Evolutionary conservation across 2,888 invertebrate species (phyloP).

Genomic region (Bellardia pandia): DNA sequence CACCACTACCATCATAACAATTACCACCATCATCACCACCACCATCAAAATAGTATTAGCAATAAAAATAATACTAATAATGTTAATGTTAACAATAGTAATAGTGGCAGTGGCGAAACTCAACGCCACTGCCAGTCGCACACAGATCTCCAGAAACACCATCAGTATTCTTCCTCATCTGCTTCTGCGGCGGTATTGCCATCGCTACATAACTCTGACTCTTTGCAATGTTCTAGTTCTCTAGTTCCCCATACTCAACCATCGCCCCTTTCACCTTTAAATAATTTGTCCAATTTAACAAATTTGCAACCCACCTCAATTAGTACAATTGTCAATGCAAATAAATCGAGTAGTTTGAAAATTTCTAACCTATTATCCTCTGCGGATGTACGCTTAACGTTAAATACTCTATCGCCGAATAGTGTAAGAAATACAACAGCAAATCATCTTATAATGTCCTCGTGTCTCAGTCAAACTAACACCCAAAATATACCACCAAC

Average conservation of each 20-base stretch:
- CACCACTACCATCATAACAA: constrained; percentile 75
- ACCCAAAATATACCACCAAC: neutral
- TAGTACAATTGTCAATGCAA: constrained; percentile 40
- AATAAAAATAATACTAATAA: constrained; percentile 23
- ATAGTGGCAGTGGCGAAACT: constrained; percentile 28
- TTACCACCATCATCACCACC: constrained; percentile 67
- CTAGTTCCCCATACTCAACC: constrained; percentile 3
- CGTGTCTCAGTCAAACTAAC: constrained; percentile 17
- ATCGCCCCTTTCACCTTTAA: constrained; percentile 53
- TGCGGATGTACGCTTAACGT: constrained; percentile 48
- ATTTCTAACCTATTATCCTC: constrained; percentile 60
- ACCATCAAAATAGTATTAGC: constrained; percentile 52
- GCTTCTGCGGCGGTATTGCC: neutral
- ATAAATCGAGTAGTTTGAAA: constrained; percentile 55
- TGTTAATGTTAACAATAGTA: constrained; percentile 19
- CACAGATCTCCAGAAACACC: neutral
- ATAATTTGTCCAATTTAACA: constrained; percentile 48
- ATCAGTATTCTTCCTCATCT: constrained; percentile 13
- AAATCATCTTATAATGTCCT: constrained; percentile 31
- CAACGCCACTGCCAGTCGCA: constrained; percentile 61
- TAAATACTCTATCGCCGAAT: constrained; percentile 37
- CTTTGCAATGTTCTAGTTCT: constrained; percentile 29
- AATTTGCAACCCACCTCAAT: constrained; percentile 41
- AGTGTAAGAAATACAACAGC: neutral
- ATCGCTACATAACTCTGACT: constrained; percentile 14